Conservation (phyloP, 2,888 invertebrate genomes). For the Chaitophorus viminalis region DNA sequence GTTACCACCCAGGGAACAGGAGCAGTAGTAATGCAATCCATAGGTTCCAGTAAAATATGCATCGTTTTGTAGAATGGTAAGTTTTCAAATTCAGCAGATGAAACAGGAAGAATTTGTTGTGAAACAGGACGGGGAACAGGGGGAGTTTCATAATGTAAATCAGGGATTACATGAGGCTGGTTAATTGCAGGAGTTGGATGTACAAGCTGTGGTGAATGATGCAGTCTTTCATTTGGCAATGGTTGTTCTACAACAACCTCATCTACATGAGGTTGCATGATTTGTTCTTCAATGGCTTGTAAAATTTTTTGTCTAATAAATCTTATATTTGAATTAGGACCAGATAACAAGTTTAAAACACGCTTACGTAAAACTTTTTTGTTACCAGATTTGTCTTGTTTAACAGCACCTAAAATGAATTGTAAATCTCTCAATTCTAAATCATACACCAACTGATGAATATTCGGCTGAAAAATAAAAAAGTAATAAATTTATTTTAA, state of each 20-base stretch:
- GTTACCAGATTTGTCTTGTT: conserved; percentile 35
- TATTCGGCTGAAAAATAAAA: conserved; percentile 22
- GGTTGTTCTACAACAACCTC: background rate
- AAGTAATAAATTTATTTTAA: too few relatives aligned
- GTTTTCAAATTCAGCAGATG: conserved; percentile 14
- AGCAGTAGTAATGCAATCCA: conserved; percentile 18
- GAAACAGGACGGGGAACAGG: too few relatives aligned
- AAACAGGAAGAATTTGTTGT: too few relatives aligned
- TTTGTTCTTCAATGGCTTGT: too few relatives aligned
- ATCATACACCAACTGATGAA: conserved; percentile 53
- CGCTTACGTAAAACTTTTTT: conserved; percentile 48
- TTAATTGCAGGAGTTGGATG: too few relatives aligned
- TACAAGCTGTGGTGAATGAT: too few relatives aligned
- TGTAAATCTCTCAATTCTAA: conserved; percentile 36
- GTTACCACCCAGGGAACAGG: conserved; percentile 41
- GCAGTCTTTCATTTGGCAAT: too few relatives aligned
- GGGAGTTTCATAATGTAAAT: too few relatives aligned
- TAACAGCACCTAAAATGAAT: conserved; percentile 42
- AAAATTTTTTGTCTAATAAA: conserved; percentile 41
- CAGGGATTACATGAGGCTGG: too few relatives aligned
- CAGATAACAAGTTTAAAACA: conserved; percentile 28
- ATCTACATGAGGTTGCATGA: too few relatives aligned
- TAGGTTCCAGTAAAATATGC: conserved; percentile 36
- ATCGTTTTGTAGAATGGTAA: conserved; percentile 40
- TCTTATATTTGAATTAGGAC: conserved; percentile 11